Evolutionary conservation across 37 sponge, comb jelly and placozoan genomes (phyloP), one percentile per base, ranked within the genome.

Genomic region (Tethya wilhelma): DNA sequence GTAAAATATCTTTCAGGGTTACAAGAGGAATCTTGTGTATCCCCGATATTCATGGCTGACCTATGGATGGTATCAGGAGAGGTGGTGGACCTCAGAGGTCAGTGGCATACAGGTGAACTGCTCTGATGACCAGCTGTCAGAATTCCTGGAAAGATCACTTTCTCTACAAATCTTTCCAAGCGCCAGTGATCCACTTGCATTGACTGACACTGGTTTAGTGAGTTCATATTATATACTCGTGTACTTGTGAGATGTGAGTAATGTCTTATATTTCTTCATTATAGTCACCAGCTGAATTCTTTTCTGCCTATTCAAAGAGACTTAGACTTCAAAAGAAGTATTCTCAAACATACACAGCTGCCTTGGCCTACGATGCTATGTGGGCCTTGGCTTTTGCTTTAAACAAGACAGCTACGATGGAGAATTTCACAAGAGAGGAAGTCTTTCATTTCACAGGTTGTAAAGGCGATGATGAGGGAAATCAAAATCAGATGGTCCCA

Each of bases 31-130:
- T 30, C 33, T 40, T 31, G 56, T 37, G 28, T 69, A 79, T 36
- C 70, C 80, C 17, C n/a, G 30, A 19, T 79, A 79, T 69, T 69
- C 59, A n/a, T 79, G 80, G 80, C 56, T 79, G 19, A 38, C 59
- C 25, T 69, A 68, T 36, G 69, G 30, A 22, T 68, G 68, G 69
- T 79, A 79, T 29, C 44, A 37, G 14, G 69, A 69, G 0, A 0
- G 37, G 41, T 79, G 80, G 80, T 79, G 80, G 80, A 69, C 69
- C 37, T 28, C 45, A n/a, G 38, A 33, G 7, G 80, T 69, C 7
- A 25, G 31, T 0, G 29, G 6, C 1, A 38, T 38, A 11, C 37
- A 11, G n/a, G 8, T 58, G 9, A 36, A 74, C 38, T 77, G 77
- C 32, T 63, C 77, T n/a, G 64, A 77, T 11, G 64, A 62, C 25